Evolutionary conservation across 2,113 vertebrate species (phyloP), one percentile per base, ranked within the genome.

Genomic region (Trinectes maculatus): DNA sequence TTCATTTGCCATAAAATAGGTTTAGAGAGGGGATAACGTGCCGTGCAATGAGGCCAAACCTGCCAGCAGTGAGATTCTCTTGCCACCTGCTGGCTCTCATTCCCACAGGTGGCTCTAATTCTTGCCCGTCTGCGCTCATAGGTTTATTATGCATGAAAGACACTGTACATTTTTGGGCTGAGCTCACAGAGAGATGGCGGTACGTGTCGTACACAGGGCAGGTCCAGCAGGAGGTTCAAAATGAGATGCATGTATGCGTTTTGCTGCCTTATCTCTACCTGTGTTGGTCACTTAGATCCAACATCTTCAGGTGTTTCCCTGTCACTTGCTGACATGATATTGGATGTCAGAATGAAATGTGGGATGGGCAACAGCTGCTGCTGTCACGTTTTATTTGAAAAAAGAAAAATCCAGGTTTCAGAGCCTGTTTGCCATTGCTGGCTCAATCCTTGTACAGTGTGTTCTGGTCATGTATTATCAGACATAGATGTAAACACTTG

Each of bases 31-130:
- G 57, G 71, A 78, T 54, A 62, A 36, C 33, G 54, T 9, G 13
- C 39, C 61, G 46, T 46, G 52, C 61, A 72, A 75, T 49, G 58
- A 74, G 63, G 58, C 13, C 57, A 24, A 53, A 76, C 49, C 71
- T 68, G 59, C 48, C 39, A 36, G 56, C n/a, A 31, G 61, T 68
- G 25, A 39, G 44, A 43, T 54, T 51, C 46, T 62, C 24, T 46
- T 58, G 37, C 69, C 68, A 82, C 75, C 76, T 79, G 77, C 71
- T 71, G 62, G 69, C 80, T 82, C 71, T 74, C 79, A 48, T 62
- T 69, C 59, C 74, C 58, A 66, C 55, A 1, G 11, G 40, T 43
- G 13, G 59, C 55, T 74, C 44, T 61, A 60, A 77, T 73, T 64
- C 68, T 33, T 56, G 29, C 31, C 55, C 39, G 43, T 64, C 65